Percentiles rank a stretch among this genome's conserved stretches.
Evolutionary conservation across 2,888 invertebrate species (phyloP).

Genomic region (Mellilla xanthometata): DNA sequence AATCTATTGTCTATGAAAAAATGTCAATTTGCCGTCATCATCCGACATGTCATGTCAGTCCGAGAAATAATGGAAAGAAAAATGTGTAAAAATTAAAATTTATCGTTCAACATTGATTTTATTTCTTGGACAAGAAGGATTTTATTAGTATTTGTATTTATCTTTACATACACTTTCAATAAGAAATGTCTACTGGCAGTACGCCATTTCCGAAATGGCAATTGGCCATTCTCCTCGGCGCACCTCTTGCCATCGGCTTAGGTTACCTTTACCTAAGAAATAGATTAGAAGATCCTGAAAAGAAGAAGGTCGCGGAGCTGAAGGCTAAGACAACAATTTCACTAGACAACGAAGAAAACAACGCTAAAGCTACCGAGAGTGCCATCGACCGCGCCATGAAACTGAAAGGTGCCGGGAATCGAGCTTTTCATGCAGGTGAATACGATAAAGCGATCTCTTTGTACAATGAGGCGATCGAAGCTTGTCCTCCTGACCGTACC

Average conservation of each 20-base stretch:
- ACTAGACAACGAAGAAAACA: conserved; percentile 81
- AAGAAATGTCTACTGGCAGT: conserved; percentile 77
- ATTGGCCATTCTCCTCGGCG: conserved; percentile 91
- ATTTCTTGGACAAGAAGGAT: conserved; percentile 46
- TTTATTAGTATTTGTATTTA: conserved; percentile 65
- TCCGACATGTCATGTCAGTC: conserved; percentile 36
- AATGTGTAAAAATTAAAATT: conserved; percentile 54
- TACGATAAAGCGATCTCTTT: conserved; percentile 94
- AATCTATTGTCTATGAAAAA: background rate
- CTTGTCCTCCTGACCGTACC: conserved; percentile 88
- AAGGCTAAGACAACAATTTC: conserved; percentile 83
- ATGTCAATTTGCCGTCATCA: conserved; percentile 7
- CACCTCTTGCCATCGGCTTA: conserved; percentile 91
- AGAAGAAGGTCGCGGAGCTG: conserved; percentile 75
- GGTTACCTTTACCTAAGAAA: conserved; percentile 90
- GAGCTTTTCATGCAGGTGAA: conserved; percentile 91
- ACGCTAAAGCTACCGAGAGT: conserved; percentile 71
- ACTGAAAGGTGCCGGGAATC: conserved; percentile 94
- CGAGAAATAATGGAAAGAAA: conserved; percentile 59
- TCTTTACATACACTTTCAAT: conserved; percentile 37
- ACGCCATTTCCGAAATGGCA: conserved; percentile 92
- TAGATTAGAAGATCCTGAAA: conserved; percentile 78
- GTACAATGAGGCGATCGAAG: conserved; percentile 96
- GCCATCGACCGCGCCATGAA: conserved; percentile 89
- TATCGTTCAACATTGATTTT: conserved; percentile 50